A percentile compares a stretch with the other conserved stretches of the same genome.
Evolutionary conservation across 1,140 invertebrate species (phyloP).

Genomic region (Agrypnia vestita): DNA sequence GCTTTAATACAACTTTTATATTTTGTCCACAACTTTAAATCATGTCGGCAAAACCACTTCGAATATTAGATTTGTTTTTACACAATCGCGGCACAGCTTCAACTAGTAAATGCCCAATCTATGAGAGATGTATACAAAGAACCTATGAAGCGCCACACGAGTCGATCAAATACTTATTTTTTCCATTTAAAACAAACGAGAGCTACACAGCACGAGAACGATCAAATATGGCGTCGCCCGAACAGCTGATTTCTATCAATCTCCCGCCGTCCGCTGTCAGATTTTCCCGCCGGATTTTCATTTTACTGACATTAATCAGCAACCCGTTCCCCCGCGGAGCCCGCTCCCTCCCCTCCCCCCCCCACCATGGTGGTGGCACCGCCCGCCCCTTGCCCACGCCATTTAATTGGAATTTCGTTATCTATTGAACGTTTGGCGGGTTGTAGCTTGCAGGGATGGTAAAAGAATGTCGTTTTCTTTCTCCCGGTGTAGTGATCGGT

Average conservation of each 20-base stretch:
- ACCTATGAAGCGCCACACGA: too few relatives aligned
- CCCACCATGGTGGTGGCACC: not conserved
- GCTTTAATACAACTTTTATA: too few relatives aligned
- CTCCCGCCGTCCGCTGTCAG: conserved; percentile 48
- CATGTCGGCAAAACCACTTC: too few relatives aligned
- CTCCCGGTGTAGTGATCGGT: too few relatives aligned
- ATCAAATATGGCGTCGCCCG: conserved; percentile 41
- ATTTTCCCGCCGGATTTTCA: conserved; percentile 44
- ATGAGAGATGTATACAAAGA: too few relatives aligned
- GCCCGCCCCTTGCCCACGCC: not conserved
- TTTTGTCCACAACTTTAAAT: too few relatives aligned
- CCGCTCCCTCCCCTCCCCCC: not conserved
- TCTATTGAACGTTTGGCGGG: conserved; percentile 46
- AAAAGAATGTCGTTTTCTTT: not conserved
- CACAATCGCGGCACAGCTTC: too few relatives aligned
- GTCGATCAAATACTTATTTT: not conserved
- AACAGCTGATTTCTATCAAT: conserved; percentile 54
- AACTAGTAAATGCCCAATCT: too few relatives aligned
- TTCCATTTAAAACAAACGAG: not conserved
- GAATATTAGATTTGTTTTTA: too few relatives aligned
- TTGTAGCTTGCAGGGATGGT: conserved; percentile 1
- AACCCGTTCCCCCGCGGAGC: conserved; percentile 5
- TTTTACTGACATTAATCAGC: conserved; percentile 46
- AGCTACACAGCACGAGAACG: conserved; percentile 8
- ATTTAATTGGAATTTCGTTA: conserved; percentile 55